Evolutionary conservation across 2,797 vertebrate species (phyloP), one percentile per base, ranked within the genome.

Genomic region (Ctenopoma kingsleyae): DNA sequence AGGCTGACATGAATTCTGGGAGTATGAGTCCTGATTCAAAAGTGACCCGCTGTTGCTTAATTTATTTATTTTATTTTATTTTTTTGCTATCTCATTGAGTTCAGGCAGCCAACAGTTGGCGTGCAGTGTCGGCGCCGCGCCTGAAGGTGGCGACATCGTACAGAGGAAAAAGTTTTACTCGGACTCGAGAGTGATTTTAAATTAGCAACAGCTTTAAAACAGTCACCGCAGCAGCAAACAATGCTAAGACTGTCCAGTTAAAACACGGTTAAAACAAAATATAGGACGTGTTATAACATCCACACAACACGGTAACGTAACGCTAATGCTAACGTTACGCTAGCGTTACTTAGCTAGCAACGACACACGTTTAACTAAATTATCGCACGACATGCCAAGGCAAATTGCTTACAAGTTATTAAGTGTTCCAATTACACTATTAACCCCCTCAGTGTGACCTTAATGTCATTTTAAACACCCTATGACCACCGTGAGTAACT

Each of bases 1-100:
- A 41, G 78, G 59, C 71, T 62, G 36, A 62, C 64, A 30, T 50
- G 91, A 66, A 90, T 86, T 74, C 88, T 92, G 91, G 92, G 92
- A 92, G 78, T 16, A 15, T 60, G 78, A 92, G 93, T 93, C 80
- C 71, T 20, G 63, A 27, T 38, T 76, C n/a, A 35, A 27, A 74
- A 16, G 38, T 47, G 13, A 82, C 71, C 76, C 49, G 56, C 65
- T 55, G 74, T 5, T 64, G 32, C 25, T 57, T 17, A 32, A 20
- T 30, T 25, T 30, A 4, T 15, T 16, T 8, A 6, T 22, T 32
- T 71, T 67, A 9, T 22, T 1, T 38, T n/a, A n/a, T 51, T 60
- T 58, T 86, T 82, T 38, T 81, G 85, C 82, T 66, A 64, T 80
- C 74, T 88, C 88, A 87, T 32, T 71, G 81, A 87, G 20, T 46